A percentile compares a stretch with the other conserved stretches of the same genome.
These are phyloP conservation scores for Adineta ricciae DNA, from an alignment of 2,888 invertebrate species.

Conservation along the genomic window DNA sequence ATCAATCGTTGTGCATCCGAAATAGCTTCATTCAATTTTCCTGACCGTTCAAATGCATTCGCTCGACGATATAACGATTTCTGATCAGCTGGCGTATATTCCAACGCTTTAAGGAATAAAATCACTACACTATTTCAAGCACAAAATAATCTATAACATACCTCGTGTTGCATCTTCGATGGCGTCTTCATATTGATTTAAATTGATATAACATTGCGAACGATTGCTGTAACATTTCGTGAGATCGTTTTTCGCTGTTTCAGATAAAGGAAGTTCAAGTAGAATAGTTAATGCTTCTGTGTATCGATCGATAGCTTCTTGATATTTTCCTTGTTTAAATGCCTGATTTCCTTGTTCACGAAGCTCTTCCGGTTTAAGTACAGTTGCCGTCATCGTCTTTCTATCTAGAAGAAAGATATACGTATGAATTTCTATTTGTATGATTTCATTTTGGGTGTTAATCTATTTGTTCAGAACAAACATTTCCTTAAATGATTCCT, in stretches of 20 bases:
- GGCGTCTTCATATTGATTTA: conserved; percentile 30
- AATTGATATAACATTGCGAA: conserved; percentile 27
- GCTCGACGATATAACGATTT: conserved; percentile 31
- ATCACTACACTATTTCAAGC: background rate
- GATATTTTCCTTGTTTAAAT: conserved; percentile 30
- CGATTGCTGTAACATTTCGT: conserved; percentile 29
- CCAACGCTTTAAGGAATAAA: conserved; percentile 2
- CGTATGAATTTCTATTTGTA: too few relatives aligned
- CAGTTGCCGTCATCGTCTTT: background rate
- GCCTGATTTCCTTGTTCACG: conserved; percentile 32
- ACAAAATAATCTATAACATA: background rate
- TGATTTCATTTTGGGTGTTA: too few relatives aligned
- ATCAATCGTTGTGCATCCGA: conserved; percentile 25
- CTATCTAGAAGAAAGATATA: background rate
- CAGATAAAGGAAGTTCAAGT: background rate
- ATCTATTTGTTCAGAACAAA: too few relatives aligned
- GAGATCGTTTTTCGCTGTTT: background rate
- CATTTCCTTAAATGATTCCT: too few relatives aligned
- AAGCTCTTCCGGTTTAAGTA: background rate
- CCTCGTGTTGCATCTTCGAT: conserved; percentile 27
- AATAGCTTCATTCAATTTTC: conserved; percentile 23
- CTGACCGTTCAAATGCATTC: conserved; percentile 21
- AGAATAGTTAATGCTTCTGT: conserved; percentile 22
- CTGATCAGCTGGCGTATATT: conserved; percentile 26
- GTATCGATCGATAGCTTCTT: conserved; percentile 26